Base-by-base conservation (phyloP, 2,888 invertebrate genomes). In the Falcaria lacertinaria region DNA sequence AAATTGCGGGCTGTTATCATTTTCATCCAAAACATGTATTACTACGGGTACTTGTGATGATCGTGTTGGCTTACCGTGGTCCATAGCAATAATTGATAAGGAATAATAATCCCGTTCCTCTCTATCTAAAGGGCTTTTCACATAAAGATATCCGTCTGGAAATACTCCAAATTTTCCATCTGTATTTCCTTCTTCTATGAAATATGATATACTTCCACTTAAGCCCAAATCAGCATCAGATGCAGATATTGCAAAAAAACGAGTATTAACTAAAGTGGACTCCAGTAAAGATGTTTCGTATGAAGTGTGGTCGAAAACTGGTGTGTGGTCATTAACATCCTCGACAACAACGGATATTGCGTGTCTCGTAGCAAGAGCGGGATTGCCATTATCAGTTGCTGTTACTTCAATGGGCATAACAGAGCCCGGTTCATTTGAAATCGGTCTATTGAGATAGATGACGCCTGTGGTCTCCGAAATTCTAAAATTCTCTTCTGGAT, bases 271-370 rank as follows among this genome's bases (percentile, higher is more conserved):
- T 1, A 95, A 92, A 2, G 96, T 96, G 0, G 97, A 96, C 84
- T 98, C 98, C 4, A 94, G 81, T 41, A 98, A 80, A 1, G 98
- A 97, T 2, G 97, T 96, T 88, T 98, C 98, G 78, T 98, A 98
- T 13, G 95, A 96, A 0, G 95, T 95, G 60, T 96, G 94, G 73
- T 96, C 95, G 79, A 98, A 98, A 2, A 96, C 94, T 7, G 98
- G 98, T 0, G 97, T 97, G 70, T 98, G 97, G 80, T 98, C 97
- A 78, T 98, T 98, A 1, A 98, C 96, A 75, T 98, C 98, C 60
- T 93, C 93, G 47, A 97, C 91, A 15, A 91, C 91, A 34, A 95
- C 91, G 19, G 92, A 90, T 35, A 97, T 91, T 5, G 91, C 90
- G 60, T 96, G 94, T 61, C 93, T 94, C 0, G 96, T 94, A 14